phyloP scores from a whole-genome alignment of 2,888 invertebrate species.

The Cartodere bifasciata region DNA sequence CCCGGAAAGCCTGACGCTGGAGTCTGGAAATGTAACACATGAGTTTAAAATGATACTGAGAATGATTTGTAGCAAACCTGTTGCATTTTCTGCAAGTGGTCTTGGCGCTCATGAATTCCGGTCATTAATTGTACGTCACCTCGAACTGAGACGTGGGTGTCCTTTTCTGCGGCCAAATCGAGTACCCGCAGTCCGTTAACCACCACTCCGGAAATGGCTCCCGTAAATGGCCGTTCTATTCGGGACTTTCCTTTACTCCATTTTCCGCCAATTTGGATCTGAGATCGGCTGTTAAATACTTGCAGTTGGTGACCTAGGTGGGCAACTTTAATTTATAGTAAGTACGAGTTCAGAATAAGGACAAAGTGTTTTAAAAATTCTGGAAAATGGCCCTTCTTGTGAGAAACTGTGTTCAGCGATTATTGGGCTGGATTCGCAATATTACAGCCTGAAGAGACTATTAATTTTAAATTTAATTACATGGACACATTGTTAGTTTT shows the following conservation, averaged over 20 bases:
- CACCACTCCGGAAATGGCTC: conserved; percentile 80
- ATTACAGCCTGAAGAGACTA: too few relatives aligned
- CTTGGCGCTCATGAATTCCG: conserved; percentile 60
- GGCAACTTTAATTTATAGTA: neutral
- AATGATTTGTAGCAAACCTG: conserved; percentile 46
- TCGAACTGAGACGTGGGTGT: conserved; percentile 60
- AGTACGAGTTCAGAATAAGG: too few relatives aligned
- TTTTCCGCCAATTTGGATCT: conserved; percentile 78
- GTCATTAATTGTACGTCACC: conserved; percentile 75
- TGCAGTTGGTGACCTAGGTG: conserved; percentile 45
- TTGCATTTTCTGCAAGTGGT: conserved; percentile 73
- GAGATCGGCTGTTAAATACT: conserved; percentile 86
- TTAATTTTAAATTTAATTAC: too few relatives aligned
- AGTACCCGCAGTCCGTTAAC: conserved; percentile 75
- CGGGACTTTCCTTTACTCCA: conserved; percentile 54
- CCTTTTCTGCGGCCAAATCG: conserved; percentile 74
- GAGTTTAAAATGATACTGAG: neutral
- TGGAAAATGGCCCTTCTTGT: too few relatives aligned
- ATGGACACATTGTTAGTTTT: too few relatives aligned
- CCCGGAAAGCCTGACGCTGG: conserved; percentile 71
- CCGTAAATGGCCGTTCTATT: conserved; percentile 71
- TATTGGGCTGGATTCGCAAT: too few relatives aligned
- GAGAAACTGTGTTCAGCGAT: too few relatives aligned
- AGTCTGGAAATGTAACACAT: conserved; percentile 42
- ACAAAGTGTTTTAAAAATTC: too few relatives aligned